Conservation (phyloP, 2,888 invertebrate species). For the Punctoribates punctum region DNA sequence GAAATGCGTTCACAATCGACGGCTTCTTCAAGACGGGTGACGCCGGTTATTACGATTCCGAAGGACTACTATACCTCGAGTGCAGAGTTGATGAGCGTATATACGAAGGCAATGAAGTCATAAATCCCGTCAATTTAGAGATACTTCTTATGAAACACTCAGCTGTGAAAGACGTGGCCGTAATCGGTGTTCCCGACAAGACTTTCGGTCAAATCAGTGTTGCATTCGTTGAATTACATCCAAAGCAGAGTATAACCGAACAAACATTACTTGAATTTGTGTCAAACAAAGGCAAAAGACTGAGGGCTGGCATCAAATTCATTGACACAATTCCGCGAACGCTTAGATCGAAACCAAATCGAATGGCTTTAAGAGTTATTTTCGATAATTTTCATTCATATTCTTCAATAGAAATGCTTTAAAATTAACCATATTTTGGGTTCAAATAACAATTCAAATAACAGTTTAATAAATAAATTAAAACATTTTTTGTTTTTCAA, state of each 20-base stretch:
- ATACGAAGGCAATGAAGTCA: background rate
- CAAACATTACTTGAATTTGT: background rate
- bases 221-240: slow-evolving; percentile 7
- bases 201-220: slow-evolving; percentile 11
- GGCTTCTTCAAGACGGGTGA: slow-evolving; percentile 40
- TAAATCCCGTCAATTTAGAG: background rate
- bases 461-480: too few species aligned
- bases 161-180: slow-evolving; percentile 2
- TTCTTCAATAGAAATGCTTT: background rate
- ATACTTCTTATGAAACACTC: background rate
- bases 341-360: background rate
- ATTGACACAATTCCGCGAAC: background rate
- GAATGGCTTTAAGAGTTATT: slow-evolving; percentile 15
- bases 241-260: background rate
- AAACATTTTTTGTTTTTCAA: too few species aligned
- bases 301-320: background rate
- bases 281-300: background rate
- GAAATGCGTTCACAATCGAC: slow-evolving; percentile 13
- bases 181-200: background rate
- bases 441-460: too few species aligned
- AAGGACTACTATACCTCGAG: slow-evolving; percentile 19
- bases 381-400: background rate
- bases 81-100: slow-evolving; percentile 13
- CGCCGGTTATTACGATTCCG: slow-evolving; percentile 28
- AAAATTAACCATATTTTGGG: background rate